Evolutionary conservation across 2,888 invertebrate genomes (phyloP).

Genomic region (Eubasilissa splendida): DNA sequence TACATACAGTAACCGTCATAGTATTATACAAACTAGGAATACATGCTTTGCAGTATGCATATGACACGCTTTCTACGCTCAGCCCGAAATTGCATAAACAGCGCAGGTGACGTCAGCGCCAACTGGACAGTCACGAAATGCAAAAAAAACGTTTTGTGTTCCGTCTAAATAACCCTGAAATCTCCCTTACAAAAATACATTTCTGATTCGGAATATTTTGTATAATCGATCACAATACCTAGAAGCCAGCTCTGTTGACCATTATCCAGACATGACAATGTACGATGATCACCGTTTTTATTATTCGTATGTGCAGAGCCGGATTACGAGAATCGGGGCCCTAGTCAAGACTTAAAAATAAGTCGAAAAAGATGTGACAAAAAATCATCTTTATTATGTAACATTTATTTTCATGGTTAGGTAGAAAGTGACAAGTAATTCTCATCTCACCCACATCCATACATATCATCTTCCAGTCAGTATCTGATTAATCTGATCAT

Average conservation of each 20-base stretch:
- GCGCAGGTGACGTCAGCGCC: constrained; percentile 4
- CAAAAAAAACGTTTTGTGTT: constrained; percentile 24
- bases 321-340: background rate
- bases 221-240: constrained; percentile 29
- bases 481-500: too few species aligned
- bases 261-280: constrained; percentile 54
- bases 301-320: constrained; percentile 50
- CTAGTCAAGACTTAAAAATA: background rate
- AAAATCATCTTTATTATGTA: background rate
- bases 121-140: constrained; percentile 27
- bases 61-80: too few species aligned
- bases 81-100: background rate
- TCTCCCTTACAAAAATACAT: constrained; percentile 42
- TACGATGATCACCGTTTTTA: constrained; percentile 57
- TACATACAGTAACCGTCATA: too few species aligned
- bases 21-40: too few species aligned
- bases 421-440: too few species aligned
- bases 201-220: constrained; percentile 28
- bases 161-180: constrained; percentile 27
- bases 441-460: too few species aligned
- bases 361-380: background rate
- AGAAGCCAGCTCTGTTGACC: constrained; percentile 51
- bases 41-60: too few species aligned
- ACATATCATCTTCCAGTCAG: too few species aligned
- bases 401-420: background rate